Conservation (phyloP, 2,888 invertebrate species). For the Eubasilissa splendida region DNA sequence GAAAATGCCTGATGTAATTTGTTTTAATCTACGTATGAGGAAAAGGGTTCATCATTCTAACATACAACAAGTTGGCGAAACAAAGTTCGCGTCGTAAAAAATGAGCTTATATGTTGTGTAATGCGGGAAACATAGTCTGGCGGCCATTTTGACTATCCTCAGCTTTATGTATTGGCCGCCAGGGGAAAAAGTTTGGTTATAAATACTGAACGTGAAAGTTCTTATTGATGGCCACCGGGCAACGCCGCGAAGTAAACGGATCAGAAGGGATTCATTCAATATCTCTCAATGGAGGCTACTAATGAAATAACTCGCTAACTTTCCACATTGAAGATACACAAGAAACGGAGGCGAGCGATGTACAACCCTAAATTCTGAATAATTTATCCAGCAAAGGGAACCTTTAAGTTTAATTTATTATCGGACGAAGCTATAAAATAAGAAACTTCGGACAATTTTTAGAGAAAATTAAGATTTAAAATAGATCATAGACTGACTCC, state of each 20-base stretch:
- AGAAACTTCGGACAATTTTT: neutral
- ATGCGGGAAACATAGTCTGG: neutral
- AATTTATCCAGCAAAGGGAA: neutral
- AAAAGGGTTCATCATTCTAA: no score
- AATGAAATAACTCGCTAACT: slow-evolving; percentile 11
- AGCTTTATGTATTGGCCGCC: slow-evolving; percentile 3
- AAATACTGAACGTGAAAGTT: slow-evolving; percentile 25
- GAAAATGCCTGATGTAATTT: no score
- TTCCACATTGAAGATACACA: neutral
- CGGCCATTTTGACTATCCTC: neutral
- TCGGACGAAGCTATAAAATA: neutral
- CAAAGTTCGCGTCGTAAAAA: neutral
- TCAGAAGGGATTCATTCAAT: slow-evolving; percentile 21
- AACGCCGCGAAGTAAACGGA: neutral
- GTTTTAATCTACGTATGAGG: no score
- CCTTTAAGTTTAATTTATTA: slow-evolving; percentile 1
- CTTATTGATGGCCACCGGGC: neutral
- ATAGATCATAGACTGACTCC: no score
- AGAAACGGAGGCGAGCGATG: neutral
- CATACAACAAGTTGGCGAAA: neutral
- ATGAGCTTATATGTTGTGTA: neutral
- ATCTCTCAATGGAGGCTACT: slow-evolving; percentile 13
- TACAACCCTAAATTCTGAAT: neutral
- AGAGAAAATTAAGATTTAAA: no score
- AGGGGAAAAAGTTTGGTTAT: slow-evolving; percentile 6